A percentile compares a stretch with the other conserved stretches of the same genome.
Evolutionary conservation across 2,888 invertebrate genomes (phyloP).

Genomic region (Epirrhoe tristata): DNA sequence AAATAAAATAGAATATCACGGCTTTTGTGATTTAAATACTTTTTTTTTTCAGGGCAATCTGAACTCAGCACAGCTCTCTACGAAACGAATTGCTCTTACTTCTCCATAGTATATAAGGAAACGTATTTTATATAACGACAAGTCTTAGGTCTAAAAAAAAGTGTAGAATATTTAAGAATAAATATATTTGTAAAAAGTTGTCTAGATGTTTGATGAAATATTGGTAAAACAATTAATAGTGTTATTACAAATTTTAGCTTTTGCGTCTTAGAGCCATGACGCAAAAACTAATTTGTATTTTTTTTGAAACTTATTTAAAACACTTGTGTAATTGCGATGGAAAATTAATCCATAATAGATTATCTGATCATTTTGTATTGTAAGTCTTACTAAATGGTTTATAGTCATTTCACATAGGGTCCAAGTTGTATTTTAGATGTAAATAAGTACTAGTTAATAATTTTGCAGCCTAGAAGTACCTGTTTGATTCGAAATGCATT

Average conservation of each 20-base stretch:
- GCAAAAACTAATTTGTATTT: slow-evolving; percentile 62
- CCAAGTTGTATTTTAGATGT: slow-evolving; percentile 49
- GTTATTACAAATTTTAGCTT: slow-evolving; percentile 54
- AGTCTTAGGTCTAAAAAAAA: not conserved
- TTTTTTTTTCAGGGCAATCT: slow-evolving; percentile 17
- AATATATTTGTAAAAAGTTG: not conserved
- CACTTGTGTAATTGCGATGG: not conserved
- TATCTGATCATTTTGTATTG: slow-evolving; percentile 6
- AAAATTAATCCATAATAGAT: slow-evolving; percentile 2
- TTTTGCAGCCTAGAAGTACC: slow-evolving; percentile 24
- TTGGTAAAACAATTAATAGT: not conserved
- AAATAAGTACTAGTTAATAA: slow-evolving; percentile 8
- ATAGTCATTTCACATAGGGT: slow-evolving; percentile 57
- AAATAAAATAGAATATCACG: too few relatives aligned
- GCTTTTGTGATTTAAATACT: too few relatives aligned
- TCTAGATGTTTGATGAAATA: not conserved
- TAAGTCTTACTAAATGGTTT: slow-evolving; percentile 10
- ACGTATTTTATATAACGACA: slow-evolving; percentile 1
- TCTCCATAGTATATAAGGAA: slow-evolving; percentile 3
- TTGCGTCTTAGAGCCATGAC: slow-evolving; percentile 77
- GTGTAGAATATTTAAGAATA: not conserved
- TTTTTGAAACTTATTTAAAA: slow-evolving; percentile 40
- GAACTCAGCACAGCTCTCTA: slow-evolving; percentile 20
- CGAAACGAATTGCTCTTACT: slow-evolving; percentile 5
- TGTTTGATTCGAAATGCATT: slow-evolving; percentile 39